phyloP scores from a whole-genome alignment of 2,113 vertebrate species.

The Aegithalos caudatus region DNA sequence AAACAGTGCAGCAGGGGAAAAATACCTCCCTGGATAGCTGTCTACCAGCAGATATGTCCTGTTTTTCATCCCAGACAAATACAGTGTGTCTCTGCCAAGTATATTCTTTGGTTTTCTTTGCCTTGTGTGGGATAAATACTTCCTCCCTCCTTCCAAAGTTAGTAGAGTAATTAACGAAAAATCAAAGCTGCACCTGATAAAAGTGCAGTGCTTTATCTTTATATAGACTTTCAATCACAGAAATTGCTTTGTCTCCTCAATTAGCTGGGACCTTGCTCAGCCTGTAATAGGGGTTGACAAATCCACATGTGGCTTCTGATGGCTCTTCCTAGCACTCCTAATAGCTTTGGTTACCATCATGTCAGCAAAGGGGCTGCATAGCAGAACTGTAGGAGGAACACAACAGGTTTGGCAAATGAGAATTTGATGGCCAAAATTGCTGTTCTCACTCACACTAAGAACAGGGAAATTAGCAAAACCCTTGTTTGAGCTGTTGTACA shows the following conservation, averaged over 20 bases:
- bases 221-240: conserved; percentile 17
- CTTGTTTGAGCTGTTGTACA: not conserved
- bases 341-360: not conserved
- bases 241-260: conserved; percentile 26
- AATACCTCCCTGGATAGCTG: conserved; percentile 52
- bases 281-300: not conserved
- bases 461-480: not conserved
- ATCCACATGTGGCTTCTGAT: not conserved
- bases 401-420: not conserved
- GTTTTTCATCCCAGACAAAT: conserved; percentile 52
- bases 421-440: not conserved
- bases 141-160: not conserved
- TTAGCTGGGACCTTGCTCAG: not conserved
- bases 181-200: conserved; percentile 22
- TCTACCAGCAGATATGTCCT: conserved; percentile 59
- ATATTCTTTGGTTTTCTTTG: not conserved
- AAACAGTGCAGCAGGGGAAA: conserved; percentile 57
- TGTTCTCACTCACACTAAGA: not conserved
- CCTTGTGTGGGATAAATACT: conserved; percentile 38
- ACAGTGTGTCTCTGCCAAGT: not conserved
- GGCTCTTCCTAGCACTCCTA: not conserved
- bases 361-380: not conserved
- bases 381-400: not conserved
- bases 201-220: not conserved
- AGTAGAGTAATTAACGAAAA: not conserved